Evolutionary conservation across 2,113 vertebrate species (phyloP).

Genomic region (Thunnus maccoyii): DNA sequence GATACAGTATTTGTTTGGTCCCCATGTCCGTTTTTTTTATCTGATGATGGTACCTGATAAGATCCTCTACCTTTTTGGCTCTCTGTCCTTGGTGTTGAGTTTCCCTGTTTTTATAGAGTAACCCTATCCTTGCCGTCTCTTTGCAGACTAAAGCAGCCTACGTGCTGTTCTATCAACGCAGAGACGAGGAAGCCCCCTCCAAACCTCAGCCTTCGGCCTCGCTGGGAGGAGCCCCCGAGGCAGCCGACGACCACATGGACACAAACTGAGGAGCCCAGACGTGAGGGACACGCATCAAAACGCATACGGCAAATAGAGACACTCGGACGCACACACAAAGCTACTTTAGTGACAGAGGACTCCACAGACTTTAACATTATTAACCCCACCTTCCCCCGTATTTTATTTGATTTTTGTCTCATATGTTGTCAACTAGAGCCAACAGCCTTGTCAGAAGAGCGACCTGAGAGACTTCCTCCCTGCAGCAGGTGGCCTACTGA

Average conservation of each 20-base stretch:
- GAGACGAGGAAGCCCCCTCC: conserved; percentile 84
- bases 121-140: conserved; percentile 31
- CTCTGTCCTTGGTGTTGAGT: conserved; percentile 38
- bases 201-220: conserved; percentile 81
- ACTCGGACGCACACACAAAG: conserved; percentile 72
- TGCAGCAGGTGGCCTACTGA: conserved; percentile 69
- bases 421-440: conserved; percentile 71
- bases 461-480: conserved; percentile 71
- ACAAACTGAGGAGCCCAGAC: conserved; percentile 88
- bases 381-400: conserved; percentile 54
- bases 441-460: conserved; percentile 69
- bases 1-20: background rate
- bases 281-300: conserved; percentile 75
- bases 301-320: conserved; percentile 70
- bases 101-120: conserved; percentile 48
- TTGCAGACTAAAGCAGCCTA: conserved; percentile 95
- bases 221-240: conserved; percentile 79
- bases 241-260: conserved; percentile 93
- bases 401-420: conserved; percentile 77
- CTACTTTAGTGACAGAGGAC: conserved; percentile 79
- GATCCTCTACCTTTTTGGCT: background rate
- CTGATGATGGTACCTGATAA: background rate
- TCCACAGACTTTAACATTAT: conserved; percentile 69
- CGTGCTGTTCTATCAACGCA: conserved; percentile 95
- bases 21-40: background rate